Base-by-base conservation (phyloP, 2,797 vertebrate genomes). In the Coranthus polyacanthus region DNA sequence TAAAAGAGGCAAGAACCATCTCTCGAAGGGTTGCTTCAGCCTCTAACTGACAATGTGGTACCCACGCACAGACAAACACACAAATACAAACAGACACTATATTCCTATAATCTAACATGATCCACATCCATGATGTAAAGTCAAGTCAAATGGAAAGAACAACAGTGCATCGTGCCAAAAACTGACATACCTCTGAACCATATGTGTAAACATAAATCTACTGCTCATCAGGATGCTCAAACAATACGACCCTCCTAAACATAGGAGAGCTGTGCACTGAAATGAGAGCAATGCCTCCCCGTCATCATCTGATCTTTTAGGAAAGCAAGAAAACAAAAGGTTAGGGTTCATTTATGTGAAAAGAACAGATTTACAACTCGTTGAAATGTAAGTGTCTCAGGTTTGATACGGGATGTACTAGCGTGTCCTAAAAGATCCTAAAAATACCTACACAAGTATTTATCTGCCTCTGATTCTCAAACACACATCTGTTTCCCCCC, bases 401-500 rank as follows among this genome's bases (percentile, higher is more conserved):
- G n/a, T n/a, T n/a, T n/a, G n/a, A n/a, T n/a, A n/a, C n/a, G n/a
- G n/a, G n/a, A n/a, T n/a, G n/a, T n/a, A n/a, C n/a, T n/a, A n/a
- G n/a, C n/a, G n/a, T n/a, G n/a, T n/a, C n/a, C n/a, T n/a, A n/a
- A n/a, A n/a, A 49, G 34, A 69, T 44, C 39, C 50, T 29, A 21
- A 57, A 75, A 79, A 83, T 66, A 79, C 74, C 56, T 54, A 49
- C 54, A 74, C 15, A 60, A 60, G 51, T 67, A 72, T 85, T 82
- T 79, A 67, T 41, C 66, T 78, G 44, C 63, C 58, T 81, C 37
- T 79, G 75, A 78, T 77, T 70, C 55, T 13, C 34, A 21, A 22
- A 77, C 64, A 46, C 72, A 90, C 86, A 90, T 91, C 83, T 91
- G 91, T 81, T 88, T 72, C 58, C 46, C 76, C 61, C 76, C 75